phyloP scores from a whole-genome alignment of 2,797 vertebrate genomes.

The Champsocephalus gunnari region DNA sequence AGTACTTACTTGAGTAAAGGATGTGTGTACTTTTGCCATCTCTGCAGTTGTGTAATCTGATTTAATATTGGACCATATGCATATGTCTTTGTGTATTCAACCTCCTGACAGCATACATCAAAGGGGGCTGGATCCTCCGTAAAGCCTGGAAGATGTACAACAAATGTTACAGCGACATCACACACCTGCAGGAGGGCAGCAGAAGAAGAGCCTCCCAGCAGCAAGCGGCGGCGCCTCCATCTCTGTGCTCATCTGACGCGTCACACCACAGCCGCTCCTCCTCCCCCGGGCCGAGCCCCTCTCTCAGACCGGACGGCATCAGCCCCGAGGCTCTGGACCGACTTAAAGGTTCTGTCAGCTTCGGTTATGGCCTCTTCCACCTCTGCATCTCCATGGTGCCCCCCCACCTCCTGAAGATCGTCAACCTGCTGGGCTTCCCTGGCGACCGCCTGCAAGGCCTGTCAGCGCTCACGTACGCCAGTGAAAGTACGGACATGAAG shows the following conservation, averaged over 20 bases:
- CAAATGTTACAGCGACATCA: constrained; percentile 97
- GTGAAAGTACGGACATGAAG: constrained; percentile 99
- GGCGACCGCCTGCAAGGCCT: constrained; percentile 98
- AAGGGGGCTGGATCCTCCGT: constrained; percentile 99
- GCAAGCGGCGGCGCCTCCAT: constrained; percentile 73
- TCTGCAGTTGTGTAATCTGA: background rate
- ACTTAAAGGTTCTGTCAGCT: constrained; percentile 99
- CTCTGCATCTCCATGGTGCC: constrained; percentile 99
- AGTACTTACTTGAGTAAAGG: too few species aligned
- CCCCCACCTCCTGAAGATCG: constrained; percentile 99
- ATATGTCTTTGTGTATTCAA: background rate
- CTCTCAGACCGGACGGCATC: constrained; percentile 76
- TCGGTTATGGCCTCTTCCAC: constrained; percentile 99
- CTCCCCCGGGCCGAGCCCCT: constrained; percentile 63
- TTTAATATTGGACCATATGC: background rate
- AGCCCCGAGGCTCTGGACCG: constrained; percentile 92
- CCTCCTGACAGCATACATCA: constrained; percentile 91
- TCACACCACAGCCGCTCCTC: constrained; percentile 84
- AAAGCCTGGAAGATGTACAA: constrained; percentile 99
- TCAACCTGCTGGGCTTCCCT: constrained; percentile 99
- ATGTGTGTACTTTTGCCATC: too few species aligned
- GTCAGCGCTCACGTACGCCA: constrained; percentile 95
- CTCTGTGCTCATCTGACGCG: constrained; percentile 80
- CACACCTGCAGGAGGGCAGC: constrained; percentile 91
- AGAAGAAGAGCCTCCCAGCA: constrained; percentile 84